Evolutionary conservation across 2,113 vertebrate species (phyloP), one percentile per base, ranked within the genome.

Genomic region (Phoenicopterus ruber): DNA sequence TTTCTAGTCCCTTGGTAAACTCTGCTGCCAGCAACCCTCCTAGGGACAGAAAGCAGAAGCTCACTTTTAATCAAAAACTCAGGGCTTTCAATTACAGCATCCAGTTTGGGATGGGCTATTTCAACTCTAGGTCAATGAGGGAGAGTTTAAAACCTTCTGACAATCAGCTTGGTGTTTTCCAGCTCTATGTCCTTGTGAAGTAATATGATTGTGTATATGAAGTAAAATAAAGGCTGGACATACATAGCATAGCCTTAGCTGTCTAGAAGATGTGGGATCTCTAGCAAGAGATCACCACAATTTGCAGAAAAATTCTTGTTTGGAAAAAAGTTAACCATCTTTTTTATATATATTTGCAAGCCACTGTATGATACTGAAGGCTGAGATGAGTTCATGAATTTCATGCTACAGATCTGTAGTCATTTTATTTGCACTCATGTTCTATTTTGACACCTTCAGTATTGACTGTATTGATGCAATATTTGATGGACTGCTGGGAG

Each of bases 131-230:
- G 47, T 71, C 82, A 73, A 0, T 34, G 32, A 70, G 80, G 36
- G 34, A 86, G 44, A 95, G 66, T 62, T 74, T 76, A 95, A 92
- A 91, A 78, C 71, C 58, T 91, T 90, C 77, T 2, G 13, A 93
- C 80, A 93, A 85, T 63, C 91, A 93, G 62, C 73, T 86, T 57
- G 34, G 59, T 95, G 70, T 40, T 97, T 90, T 81, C 88, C 59
- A 88, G 76, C 63, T 42, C 3, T 76, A 31, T 40, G 58, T 80
- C 85, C 71, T 78, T 79, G 80, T 93, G 71, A 93, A 85, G 66
- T 72, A 62, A 61, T 5, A 58, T 78, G 63, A 50, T 16, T 80
- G 66, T 14, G 13, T 59, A 22, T 29, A 70, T 86, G 59, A 93
- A 80, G 50, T 86, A 67, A 80, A 93, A 59, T 31, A 90, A 54